Percentiles rank a stretch among this genome's conserved stretches.
phyloP scores from a whole-genome alignment of 2,888 invertebrate genomes.

The Pollenia labialis region DNA sequence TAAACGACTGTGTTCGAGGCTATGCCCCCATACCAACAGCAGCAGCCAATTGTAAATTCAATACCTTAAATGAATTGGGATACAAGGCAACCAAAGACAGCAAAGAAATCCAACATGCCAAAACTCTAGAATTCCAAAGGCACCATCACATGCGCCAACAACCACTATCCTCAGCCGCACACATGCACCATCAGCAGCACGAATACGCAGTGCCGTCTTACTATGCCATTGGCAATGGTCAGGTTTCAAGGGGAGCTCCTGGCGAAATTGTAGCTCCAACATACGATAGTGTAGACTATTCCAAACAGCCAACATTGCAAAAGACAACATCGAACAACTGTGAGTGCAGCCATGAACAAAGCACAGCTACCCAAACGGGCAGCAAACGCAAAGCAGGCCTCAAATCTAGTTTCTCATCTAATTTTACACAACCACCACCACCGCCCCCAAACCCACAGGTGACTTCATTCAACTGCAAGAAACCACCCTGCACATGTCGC shows the following conservation, averaged over 20 bases:
- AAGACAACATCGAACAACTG: constrained; percentile 75
- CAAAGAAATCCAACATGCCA: constrained; percentile 77
- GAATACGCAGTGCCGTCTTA: constrained; percentile 84
- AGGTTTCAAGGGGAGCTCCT: constrained; percentile 72
- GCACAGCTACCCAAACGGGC: constrained; percentile 64
- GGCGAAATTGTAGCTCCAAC: constrained; percentile 75
- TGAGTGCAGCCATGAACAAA: constrained; percentile 77
- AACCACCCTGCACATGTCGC: constrained; percentile 74
- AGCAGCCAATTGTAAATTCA: constrained; percentile 82
- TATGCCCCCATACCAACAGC: constrained; percentile 82
- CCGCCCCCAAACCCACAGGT: constrained; percentile 68
- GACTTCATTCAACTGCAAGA: constrained; percentile 81
- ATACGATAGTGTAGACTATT: constrained; percentile 81
- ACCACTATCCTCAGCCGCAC: constrained; percentile 61
- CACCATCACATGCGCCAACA: constrained; percentile 77
- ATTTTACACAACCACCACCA: constrained; percentile 79
- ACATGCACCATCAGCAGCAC: constrained; percentile 79
- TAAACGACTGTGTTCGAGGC: constrained; percentile 82
- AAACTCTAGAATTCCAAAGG: constrained; percentile 80
- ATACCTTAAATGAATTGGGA: constrained; percentile 81
- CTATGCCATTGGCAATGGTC: constrained; percentile 76
- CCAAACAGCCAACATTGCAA: constrained; percentile 77
- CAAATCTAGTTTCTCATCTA: constrained; percentile 82
- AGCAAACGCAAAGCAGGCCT: constrained; percentile 75
- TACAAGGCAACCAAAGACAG: constrained; percentile 74